Conservation (phyloP, 2,888 invertebrate species). For the Eupsilia transversa region DNA sequence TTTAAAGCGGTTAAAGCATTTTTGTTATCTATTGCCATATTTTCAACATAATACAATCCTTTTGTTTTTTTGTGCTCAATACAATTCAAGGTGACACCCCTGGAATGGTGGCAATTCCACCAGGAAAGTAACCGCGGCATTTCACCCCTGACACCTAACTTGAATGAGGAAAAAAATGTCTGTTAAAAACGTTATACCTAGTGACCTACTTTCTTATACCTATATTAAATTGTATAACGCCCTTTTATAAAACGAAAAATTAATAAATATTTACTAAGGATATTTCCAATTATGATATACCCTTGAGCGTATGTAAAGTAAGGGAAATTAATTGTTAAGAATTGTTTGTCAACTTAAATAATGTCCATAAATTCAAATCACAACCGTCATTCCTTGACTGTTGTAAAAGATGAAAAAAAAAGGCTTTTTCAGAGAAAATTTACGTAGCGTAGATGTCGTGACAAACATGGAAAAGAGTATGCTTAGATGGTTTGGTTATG, state of each 20-base stretch:
- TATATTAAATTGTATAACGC: slow-evolving; percentile 39
- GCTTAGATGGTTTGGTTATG: too few relatives aligned
- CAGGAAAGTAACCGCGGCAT: slow-evolving; percentile 8
- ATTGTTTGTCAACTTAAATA: background rate
- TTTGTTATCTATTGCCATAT: background rate
- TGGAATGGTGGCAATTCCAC: slow-evolving; percentile 21
- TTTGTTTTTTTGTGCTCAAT: background rate
- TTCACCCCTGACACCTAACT: slow-evolving; percentile 42
- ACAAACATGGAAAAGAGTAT: too few relatives aligned
- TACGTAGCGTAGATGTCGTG: too few relatives aligned
- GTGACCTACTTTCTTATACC: slow-evolving; percentile 47
- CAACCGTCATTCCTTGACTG: background rate
- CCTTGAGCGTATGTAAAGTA: background rate
- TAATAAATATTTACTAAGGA: slow-evolving; percentile 16
- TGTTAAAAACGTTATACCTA: slow-evolving; percentile 8
- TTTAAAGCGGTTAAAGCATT: background rate
- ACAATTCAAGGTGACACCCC: slow-evolving; percentile 8
- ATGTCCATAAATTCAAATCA: background rate
- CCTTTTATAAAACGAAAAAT: slow-evolving; percentile 1
- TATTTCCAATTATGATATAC: slow-evolving; percentile 31
- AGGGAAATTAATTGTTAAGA: background rate
- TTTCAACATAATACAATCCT: background rate
- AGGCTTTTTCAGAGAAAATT: too few relatives aligned
- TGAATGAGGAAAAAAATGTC: slow-evolving; percentile 39
- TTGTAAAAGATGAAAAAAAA: background rate